These are phyloP conservation scores for Cyrtodaria siliqua DNA, from an alignment of 2,888 invertebrate species.

Conservation along the genomic window DNA sequence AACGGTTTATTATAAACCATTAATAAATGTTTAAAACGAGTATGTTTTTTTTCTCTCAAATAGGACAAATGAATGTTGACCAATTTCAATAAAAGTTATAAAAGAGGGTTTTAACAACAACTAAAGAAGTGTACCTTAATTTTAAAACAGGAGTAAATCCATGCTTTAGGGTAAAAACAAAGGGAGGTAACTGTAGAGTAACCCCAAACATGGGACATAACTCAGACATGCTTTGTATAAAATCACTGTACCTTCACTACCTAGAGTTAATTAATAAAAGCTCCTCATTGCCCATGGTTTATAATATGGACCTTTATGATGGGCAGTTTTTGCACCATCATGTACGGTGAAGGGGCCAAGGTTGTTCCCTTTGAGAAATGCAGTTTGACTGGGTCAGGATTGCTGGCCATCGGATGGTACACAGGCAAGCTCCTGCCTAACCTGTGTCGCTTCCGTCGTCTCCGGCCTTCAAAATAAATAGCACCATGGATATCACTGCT, in stretches of 20 bases:
- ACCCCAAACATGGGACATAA: background rate
- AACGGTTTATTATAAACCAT: no score
- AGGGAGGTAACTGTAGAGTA: background rate
- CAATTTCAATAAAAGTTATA: no score
- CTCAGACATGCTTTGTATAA: constrained; percentile 69
- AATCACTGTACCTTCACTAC: constrained; percentile 44
- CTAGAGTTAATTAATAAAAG: constrained; percentile 30
- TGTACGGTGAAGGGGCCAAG: constrained; percentile 65
- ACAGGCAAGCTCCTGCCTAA: constrained; percentile 54
- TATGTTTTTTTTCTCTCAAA: no score
- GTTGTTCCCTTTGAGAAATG: constrained; percentile 71
- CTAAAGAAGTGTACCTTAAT: no score
- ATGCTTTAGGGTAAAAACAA: background rate
- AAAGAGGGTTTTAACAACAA: no score
- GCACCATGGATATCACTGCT: constrained; percentile 16
- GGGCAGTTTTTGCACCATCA: constrained; percentile 76
- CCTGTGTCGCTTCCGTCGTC: constrained; percentile 65
- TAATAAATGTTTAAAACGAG: no score
- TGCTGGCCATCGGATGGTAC: constrained; percentile 37
- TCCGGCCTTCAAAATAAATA: constrained; percentile 65
- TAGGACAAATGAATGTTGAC: no score
- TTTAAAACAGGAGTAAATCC: background rate
- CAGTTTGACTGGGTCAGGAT: constrained; percentile 67
- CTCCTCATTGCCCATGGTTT: constrained; percentile 66
- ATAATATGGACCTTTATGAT: constrained; percentile 78